Base-by-base conservation (phyloP, 2,113 vertebrate species). In the Laticauda laticaudata region DNA sequence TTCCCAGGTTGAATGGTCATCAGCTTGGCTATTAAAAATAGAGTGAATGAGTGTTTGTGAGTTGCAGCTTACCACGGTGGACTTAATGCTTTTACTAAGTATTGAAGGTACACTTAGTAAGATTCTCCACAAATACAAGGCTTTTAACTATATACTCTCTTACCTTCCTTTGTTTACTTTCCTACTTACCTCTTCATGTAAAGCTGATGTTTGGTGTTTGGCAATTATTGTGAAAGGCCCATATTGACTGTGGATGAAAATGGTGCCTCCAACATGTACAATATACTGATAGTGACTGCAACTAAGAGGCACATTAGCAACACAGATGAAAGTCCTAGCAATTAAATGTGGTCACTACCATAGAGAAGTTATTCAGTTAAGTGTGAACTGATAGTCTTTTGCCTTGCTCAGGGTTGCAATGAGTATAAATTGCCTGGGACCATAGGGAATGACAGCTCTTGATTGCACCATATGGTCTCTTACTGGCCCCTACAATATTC, bases 401-500 rank as follows among this genome's bases (percentile, higher is more conserved):
- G 91, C 81, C 91, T 90, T 89, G 0, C 0, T 93, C 29, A 23
- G 56, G 53, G 93, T 7, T 94, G 94, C 92, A 94, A 53, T 93
- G 94, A 92, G 95, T 90, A 86, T 94, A 93, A 92, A 87, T 95
- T 96, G 93, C 95, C 94, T 93, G 39, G 94, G 95, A 94, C 85
- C 92, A 96, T 92, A 93, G 92, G 96, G 96, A 90, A 48, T 26
- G n/a, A 51, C 94, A 91, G 94, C 53, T 92, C 91, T 61, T 12
- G 0, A 8, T 93, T 88, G 90, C 34, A 94, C 97, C 97, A 97
- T 97, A 93, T 97, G 97, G 96, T 87, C 95, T 88, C 91, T 92
- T 90, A 93, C 96, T 93, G 94, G 94, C 69, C 10, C 93, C 86
- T 86, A 96, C 55, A 0, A 34, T 1, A 54, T 2, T 8, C 95